Percentiles rank a stretch among this genome's conserved stretches.
phyloP scores from a whole-genome alignment of 2,113 vertebrate species.

The Rhynchomys soricoides region DNA sequence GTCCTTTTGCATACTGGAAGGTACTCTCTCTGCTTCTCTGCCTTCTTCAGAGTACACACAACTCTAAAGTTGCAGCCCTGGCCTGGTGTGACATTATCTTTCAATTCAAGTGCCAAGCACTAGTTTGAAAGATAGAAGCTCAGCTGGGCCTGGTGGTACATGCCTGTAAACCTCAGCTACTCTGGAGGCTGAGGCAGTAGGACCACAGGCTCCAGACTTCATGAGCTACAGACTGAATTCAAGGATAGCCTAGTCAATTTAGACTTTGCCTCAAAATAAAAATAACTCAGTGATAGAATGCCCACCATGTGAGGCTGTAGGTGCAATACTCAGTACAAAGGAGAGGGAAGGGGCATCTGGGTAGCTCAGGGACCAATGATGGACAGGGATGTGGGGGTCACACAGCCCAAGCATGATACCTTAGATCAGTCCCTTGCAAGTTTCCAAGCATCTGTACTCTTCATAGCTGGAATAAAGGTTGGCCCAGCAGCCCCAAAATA shows the following conservation, averaged over 20 bases:
- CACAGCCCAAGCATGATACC: neutral
- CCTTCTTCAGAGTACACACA: neutral
- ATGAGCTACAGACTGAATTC: neutral
- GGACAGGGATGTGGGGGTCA: neutral
- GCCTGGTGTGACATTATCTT: neutral
- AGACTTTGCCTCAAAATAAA: neutral
- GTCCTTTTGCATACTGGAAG: neutral
- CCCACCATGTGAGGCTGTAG: neutral
- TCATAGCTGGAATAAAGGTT: neutral
- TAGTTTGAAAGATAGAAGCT: neutral
- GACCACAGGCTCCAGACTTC: neutral
- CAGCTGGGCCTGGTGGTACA: neutral
- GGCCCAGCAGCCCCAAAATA: neutral
- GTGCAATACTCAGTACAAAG: neutral
- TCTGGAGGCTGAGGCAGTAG: neutral
- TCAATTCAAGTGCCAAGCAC: neutral
- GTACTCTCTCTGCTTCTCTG: neutral
- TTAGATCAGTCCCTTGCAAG: neutral
- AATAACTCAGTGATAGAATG: neutral
- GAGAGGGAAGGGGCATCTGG: neutral
- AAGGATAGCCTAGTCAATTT: neutral
- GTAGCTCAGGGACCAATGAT: neutral
- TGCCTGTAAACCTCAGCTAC: neutral
- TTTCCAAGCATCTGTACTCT: neutral
- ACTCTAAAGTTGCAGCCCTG: neutral